phyloP scores from a whole-genome alignment of 1,140 invertebrate species.

The Nebria ingens region DNA sequence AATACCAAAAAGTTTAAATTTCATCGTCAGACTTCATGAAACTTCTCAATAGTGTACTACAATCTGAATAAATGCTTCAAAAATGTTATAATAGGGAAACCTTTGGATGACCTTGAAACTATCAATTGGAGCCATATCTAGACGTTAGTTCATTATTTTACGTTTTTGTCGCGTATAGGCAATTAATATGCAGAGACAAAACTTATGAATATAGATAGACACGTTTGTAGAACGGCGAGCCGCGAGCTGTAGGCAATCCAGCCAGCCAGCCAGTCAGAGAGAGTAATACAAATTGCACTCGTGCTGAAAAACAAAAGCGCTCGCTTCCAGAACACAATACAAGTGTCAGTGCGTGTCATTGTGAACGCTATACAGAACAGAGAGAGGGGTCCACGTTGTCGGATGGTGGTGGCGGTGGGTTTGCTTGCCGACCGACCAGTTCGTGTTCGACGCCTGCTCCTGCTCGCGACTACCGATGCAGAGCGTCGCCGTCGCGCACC shows the following conservation, averaged over 20 bases:
- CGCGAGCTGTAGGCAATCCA: neutral
- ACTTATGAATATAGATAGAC: neutral
- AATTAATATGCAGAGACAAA: neutral
- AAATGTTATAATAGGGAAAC: no score
- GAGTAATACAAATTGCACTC: slow-evolving; percentile 18
- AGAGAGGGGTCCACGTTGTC: neutral
- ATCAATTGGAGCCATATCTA: no score
- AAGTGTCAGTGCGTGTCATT: slow-evolving; percentile 22
- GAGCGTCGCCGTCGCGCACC: slow-evolving; percentile 4
- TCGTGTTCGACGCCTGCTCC: neutral
- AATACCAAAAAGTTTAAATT: no score
- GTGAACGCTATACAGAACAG: slow-evolving; percentile 10
- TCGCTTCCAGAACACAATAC: slow-evolving; percentile 19
- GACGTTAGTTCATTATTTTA: no score
- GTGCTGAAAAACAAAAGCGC: slow-evolving; percentile 18
- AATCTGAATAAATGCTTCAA: no score
- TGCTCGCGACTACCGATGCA: neutral
- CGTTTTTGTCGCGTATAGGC: no score
- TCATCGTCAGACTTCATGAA: no score
- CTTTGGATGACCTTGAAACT: no score
- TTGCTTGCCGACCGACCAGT: no score
- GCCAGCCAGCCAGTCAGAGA: neutral
- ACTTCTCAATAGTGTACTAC: no score
- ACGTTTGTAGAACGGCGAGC: neutral
- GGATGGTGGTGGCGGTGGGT: neutral